Base-by-base conservation (phyloP, 2,113 vertebrate species). In the Triplophysa tibetana region DNA sequence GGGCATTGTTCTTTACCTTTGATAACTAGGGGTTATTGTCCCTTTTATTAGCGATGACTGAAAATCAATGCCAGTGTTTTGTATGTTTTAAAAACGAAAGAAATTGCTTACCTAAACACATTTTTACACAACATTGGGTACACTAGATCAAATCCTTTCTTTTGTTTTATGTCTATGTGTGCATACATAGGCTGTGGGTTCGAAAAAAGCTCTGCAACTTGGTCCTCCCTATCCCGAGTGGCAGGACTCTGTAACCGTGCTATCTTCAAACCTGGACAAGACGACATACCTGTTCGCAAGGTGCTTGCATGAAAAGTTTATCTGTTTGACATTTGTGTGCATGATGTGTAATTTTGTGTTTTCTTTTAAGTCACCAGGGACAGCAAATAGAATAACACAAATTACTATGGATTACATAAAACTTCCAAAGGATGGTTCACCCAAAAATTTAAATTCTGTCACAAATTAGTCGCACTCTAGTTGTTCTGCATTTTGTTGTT, bases 181-280 rank as follows among this genome's bases (percentile, higher is more conserved):
- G 66, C 70, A 17, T 60, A 38, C 73, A 24, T 83, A 96, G 96
- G 96, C 73, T 91, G 81, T 23, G 90, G 93, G 11, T 97, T 97
- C 26, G 95, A 97, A 90, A 96, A 94, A 85, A 94, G 89, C 79
- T 97, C 95, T 0, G 85, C 90, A 0, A 96, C 95, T 0, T 97
- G 96, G 96, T 83, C 87, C 0, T 88, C 95, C 19, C 88, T 98
- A 81, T 93, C 95, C 7, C 92, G 93, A 6, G 95, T 97, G 3
- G 95, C 96, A 0, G 94, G 91, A 14, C 93, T 98, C 66, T 98
- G 96, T 86, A 98, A 98, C 87, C 90, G 96, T 10, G 96, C 96
- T 0, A 95, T 95, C 21, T 98, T 97, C 90, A 95, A 92, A 87
- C 91, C 89, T 0, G 96, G 93, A 38, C 96, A 97, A 87, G 94